phyloP scores from a whole-genome alignment of 2,797 vertebrate species.

The Myripristis jacobus region DNA sequence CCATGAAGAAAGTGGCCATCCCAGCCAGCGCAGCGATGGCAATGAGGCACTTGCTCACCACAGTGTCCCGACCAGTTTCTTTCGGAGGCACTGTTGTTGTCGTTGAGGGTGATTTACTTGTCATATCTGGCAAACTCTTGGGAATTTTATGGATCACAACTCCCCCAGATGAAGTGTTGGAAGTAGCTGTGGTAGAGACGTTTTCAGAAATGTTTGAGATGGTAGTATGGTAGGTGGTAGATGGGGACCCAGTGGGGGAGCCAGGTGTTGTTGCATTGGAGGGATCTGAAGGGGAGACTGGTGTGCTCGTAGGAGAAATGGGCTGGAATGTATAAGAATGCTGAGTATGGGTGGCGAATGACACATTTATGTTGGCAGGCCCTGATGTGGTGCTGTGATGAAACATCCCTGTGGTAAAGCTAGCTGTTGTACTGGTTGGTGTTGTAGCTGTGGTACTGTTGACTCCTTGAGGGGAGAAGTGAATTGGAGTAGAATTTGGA shows the following conservation, averaged over 20 bases:
- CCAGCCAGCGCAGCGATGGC: slow-evolving; percentile 82
- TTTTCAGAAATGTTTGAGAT: background rate
- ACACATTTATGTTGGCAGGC: background rate
- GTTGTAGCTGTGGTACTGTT: slow-evolving; percentile 6
- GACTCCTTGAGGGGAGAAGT: slow-evolving; percentile 4
- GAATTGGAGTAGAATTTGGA: background rate
- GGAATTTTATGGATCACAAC: background rate
- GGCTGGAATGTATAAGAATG: background rate
- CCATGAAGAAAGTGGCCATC: slow-evolving; percentile 86
- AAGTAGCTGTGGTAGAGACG: slow-evolving; percentile 12
- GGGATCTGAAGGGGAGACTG: background rate
- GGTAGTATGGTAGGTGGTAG: background rate
- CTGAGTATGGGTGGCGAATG: background rate
- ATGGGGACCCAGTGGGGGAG: background rate
- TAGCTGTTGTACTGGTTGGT: background rate
- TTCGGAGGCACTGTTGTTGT: background rate
- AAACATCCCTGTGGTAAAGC: background rate
- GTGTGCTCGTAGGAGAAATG: background rate
- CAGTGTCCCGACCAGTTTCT: background rate
- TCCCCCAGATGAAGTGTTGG: slow-evolving; percentile 25
- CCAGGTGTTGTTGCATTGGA: background rate
- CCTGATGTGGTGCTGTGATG: background rate
- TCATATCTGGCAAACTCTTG: background rate
- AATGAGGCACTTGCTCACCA: slow-evolving; percentile 83
- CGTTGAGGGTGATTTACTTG: background rate